A percentile compares a stretch with the other conserved stretches of the same genome.
Conservation (phyloP, 1,140 invertebrate genomes). For the Probaryconus sp. region DNA sequence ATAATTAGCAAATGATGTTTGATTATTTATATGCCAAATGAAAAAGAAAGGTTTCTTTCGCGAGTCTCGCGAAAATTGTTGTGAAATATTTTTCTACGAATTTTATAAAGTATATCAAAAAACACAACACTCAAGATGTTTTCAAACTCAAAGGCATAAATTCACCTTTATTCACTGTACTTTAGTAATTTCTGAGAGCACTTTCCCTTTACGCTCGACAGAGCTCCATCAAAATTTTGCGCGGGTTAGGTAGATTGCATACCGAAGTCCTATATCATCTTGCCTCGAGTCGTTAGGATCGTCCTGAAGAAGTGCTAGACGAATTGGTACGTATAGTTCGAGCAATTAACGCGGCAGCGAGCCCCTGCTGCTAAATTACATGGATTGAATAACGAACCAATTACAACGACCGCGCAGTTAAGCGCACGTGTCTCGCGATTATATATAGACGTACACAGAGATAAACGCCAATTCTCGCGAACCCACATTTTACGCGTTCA, state of each 20-base stretch:
- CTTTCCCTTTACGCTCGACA: background rate
- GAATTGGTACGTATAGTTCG: constrained; percentile 51
- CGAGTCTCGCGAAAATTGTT: too few species aligned
- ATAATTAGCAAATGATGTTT: too few species aligned
- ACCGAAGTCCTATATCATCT: constrained; percentile 20
- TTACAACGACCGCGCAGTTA: constrained; percentile 67
- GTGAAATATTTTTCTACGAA: too few species aligned
- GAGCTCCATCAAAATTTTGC: constrained; percentile 1
- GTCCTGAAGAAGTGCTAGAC: constrained; percentile 44
- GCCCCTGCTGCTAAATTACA: constrained; percentile 61
- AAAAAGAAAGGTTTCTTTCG: too few species aligned
- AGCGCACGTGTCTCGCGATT: constrained; percentile 61
- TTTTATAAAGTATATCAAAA: too few species aligned
- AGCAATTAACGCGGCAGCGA: constrained; percentile 50
- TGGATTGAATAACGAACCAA: constrained; percentile 72
- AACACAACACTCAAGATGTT: background rate
- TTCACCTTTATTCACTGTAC: too few species aligned
- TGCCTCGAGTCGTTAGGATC: constrained; percentile 33
- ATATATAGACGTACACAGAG: constrained; percentile 33
- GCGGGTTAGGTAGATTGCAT: constrained; percentile 2
- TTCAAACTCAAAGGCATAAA: too few species aligned
- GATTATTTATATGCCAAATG: too few species aligned
- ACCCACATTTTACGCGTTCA: constrained; percentile 46
- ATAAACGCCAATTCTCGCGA: constrained; percentile 41
- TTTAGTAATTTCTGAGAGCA: too few species aligned